These are phyloP conservation scores for Scolanthus callimorphus DNA, from an alignment of 92 coral and sea anemone genomes.

Conservation along the genomic window DNA sequence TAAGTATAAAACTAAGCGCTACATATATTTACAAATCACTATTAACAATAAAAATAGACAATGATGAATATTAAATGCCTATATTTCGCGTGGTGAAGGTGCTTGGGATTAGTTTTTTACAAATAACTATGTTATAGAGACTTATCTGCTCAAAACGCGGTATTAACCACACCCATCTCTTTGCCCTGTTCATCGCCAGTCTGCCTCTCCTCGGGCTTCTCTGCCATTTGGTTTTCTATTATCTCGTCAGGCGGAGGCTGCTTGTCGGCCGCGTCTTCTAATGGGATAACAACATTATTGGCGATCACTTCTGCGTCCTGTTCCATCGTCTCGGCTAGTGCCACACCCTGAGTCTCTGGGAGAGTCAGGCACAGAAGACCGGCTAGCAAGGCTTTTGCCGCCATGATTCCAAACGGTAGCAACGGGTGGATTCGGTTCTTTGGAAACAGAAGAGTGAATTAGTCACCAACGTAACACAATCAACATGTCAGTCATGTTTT, in stretches of 20 bases:
- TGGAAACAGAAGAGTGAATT: background rate
- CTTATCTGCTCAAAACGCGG: conserved; percentile 1
- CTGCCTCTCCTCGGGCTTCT: background rate
- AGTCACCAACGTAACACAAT: too few relatives aligned
- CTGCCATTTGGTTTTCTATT: background rate
- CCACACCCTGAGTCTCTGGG: conserved; percentile 61
- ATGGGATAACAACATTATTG: background rate
- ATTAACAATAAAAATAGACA: too few relatives aligned
- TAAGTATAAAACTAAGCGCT: too few relatives aligned
- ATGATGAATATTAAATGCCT: too few relatives aligned
- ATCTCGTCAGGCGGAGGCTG: background rate
- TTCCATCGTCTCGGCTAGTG: conserved; percentile 58
- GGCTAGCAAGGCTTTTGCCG: conserved; percentile 41
- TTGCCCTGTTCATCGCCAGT: background rate
- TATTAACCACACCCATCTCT: background rate
- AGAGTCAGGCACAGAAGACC: conserved; percentile 60
- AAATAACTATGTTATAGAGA: too few relatives aligned
- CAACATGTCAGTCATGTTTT: too few relatives aligned
- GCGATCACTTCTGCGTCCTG: background rate
- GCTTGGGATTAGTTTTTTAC: too few relatives aligned
- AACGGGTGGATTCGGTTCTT: conserved; percentile 64
- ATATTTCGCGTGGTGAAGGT: too few relatives aligned
- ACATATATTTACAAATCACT: too few relatives aligned
- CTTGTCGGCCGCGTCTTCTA: background rate
- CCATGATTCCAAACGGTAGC: conserved; percentile 69